Base-by-base conservation (phyloP, 2,113 vertebrate species). In the Cottus gobio region DNA sequence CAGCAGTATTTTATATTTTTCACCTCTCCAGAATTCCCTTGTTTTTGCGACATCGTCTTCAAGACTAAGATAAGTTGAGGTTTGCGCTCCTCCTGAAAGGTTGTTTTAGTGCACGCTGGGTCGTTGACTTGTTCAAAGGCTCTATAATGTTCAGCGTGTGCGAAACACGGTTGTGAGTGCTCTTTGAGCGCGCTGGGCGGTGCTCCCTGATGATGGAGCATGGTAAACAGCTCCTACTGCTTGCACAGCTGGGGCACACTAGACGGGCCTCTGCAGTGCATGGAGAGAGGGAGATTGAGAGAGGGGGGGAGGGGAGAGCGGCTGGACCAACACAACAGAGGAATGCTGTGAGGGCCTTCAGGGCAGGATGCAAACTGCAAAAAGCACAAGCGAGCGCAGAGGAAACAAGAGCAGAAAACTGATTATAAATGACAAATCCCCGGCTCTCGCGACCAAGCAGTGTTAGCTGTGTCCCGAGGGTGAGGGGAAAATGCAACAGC, bases 381-480 rank as follows among this genome's bases (percentile, higher is more conserved):
- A 82, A 82, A 85, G 69, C 66, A 82, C 66, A 79, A 77, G 75
- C 68, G 68, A 86, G 58, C 56, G 66, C 65, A 77, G 64, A 70
- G 71, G 54, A 91, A 85, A 89, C 78, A 44, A 52, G 46, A 88
- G 82, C 73, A 66, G 77, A 82, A 88, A 91, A 87, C 70, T 67
- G 70, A 91, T 90, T 83, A 83, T 79, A 88, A 85, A 91, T 69
- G 70, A 76, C 81, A 92, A 84, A 90, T 89, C 70, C 73, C 39
- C 60, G 58, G 75, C 77, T 89, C 75, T 74, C 63, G 65, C 62
- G 65, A 83, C 75, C 42, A 80, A 77, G 84, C 79, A 50, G 77
- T 30, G 79, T 75, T 75, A 52, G 71, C 75, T 50, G 68, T 85
- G 37, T 92, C 87, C 84, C 68, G 44, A 50, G 76, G 89, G 81